Conservation (phyloP, 1,140 invertebrate species). For the Plodia interpunctella region DNA sequence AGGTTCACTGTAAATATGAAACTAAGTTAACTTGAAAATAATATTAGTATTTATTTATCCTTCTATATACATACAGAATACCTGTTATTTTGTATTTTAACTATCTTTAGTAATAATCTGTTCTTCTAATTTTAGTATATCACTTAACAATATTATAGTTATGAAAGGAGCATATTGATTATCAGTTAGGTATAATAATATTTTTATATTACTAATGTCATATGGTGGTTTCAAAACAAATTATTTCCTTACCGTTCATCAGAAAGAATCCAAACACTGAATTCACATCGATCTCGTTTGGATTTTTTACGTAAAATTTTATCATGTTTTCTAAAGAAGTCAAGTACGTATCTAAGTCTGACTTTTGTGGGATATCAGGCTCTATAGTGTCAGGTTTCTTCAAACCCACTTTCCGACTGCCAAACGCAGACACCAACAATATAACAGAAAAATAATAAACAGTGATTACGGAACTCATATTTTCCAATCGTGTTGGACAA, state of each 20-base stretch:
- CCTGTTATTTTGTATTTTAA: no score
- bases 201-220: no score
- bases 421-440: neutral
- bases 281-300: neutral
- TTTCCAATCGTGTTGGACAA: neutral
- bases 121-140: no score
- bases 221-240: no score
- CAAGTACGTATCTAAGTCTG: neutral
- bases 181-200: no score
- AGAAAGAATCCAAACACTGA: neutral
- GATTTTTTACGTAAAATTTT: neutral
- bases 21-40: no score
- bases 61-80: no score
- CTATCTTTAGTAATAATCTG: no score
- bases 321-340: neutral
- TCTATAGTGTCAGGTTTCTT: neutral
- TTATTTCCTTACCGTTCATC: neutral
- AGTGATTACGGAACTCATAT: neutral
- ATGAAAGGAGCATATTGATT: no score
- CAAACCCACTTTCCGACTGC: neutral
- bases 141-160: no score
- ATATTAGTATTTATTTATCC: no score
- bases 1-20: neutral
- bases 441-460: neutral
- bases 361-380: neutral